These are phyloP conservation scores for Nymphicus hollandicus DNA, from an alignment of 2,113 vertebrate species.

Conservation along the genomic window DNA sequence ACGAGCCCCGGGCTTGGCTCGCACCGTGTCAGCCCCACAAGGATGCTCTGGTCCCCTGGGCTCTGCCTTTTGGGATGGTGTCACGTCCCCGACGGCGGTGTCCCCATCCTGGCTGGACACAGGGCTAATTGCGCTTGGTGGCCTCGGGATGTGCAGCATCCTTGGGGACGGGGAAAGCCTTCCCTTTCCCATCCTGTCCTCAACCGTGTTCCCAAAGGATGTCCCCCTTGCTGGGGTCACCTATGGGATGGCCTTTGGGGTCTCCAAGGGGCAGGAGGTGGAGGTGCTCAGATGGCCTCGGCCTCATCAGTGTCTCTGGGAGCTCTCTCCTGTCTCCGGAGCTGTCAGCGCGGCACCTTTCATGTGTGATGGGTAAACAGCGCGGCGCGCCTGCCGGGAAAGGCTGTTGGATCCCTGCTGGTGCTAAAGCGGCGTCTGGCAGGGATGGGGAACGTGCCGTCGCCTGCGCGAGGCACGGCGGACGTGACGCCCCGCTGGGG, in stretches of 20 bases:
- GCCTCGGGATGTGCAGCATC: not conserved
- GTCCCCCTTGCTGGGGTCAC: not conserved
- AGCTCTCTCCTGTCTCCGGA: not conserved
- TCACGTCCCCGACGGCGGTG: fast-evolving
- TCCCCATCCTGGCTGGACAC: fast-evolving
- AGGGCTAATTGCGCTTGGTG: not conserved
- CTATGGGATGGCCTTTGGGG: not conserved
- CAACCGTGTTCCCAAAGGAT: not conserved
- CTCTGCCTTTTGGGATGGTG: not conserved
- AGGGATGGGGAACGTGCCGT: conserved; percentile 5
- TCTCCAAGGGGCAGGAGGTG: not conserved
- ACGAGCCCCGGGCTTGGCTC: not conserved
- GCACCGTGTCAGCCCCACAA: fast-evolving
- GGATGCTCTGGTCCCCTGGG: not conserved
- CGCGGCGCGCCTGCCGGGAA: not conserved
- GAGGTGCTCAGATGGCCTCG: fast-evolving
- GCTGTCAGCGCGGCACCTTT: conserved; percentile 34
- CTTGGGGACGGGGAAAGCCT: not conserved
- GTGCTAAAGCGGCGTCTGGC: conserved; percentile 37
- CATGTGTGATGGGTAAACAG: conserved; percentile 41
- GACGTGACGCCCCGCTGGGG: conserved; percentile 1
- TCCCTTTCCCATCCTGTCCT: not conserved
- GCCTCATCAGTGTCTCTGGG: not conserved
- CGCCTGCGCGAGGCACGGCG: conserved; percentile 22
- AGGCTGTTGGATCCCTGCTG: conserved; percentile 43